These are phyloP conservation scores for Corythornis madagascariensis DNA, from an alignment of 2,113 vertebrate genomes.

Conservation along the genomic window DNA sequence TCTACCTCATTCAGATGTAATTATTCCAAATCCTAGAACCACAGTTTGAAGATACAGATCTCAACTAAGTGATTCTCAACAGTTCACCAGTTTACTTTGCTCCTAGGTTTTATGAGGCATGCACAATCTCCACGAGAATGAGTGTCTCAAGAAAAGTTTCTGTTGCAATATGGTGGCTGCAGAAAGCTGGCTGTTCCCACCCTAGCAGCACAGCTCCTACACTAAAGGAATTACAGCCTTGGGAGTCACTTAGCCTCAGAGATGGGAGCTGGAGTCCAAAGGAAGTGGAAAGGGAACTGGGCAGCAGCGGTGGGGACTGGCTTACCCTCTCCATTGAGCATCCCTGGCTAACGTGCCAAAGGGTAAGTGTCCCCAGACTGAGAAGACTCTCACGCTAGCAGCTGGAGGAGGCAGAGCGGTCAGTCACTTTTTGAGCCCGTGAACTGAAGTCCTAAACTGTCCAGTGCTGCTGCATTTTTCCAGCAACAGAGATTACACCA, in stretches of 20 bases:
- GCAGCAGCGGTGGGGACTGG: neutral
- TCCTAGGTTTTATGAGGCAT: neutral
- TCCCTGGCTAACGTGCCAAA: neutral
- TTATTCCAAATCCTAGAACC: neutral
- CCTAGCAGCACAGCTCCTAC: constrained; percentile 50
- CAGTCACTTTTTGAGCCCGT: neutral
- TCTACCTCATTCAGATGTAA: neutral
- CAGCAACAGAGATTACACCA: neutral
- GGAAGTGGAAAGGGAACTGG: neutral
- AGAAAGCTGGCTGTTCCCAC: constrained; percentile 7
- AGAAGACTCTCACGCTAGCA: neutral
- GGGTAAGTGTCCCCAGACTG: too few species aligned
- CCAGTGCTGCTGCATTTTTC: neutral
- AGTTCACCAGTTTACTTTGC: neutral
- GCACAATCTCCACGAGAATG: rapidly evolving
- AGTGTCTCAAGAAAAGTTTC: neutral
- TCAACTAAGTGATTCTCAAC: neutral
- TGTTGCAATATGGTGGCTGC: neutral
- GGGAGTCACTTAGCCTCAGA: neutral
- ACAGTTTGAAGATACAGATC: neutral
- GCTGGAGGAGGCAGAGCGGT: neutral
- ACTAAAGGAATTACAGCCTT: constrained; percentile 11
- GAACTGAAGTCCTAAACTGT: neutral
- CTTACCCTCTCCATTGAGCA: neutral
- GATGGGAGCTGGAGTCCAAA: neutral